Evolutionary conservation across 2,888 invertebrate genomes (phyloP).

Genomic region (Rhamphomyia laevipes): DNA sequence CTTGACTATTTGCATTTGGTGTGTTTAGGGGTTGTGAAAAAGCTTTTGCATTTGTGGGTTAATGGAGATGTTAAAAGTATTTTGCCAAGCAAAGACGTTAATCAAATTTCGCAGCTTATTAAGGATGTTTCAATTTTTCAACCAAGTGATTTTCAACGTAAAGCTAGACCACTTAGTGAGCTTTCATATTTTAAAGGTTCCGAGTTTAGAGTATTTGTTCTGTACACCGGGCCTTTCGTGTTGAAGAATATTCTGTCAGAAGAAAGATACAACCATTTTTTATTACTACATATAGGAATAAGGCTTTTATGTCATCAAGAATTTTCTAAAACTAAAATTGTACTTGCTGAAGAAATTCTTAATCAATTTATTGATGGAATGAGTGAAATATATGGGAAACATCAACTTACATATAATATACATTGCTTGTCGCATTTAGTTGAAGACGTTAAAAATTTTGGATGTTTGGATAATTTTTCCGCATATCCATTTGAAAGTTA

Average conservation of each 20-base stretch:
- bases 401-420: conserved; percentile 15
- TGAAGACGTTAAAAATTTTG: conserved; percentile 14
- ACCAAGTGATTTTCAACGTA: too few relatives aligned
- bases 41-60: too few relatives aligned
- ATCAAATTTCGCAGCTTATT: too few relatives aligned
- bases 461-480: conserved; percentile 17
- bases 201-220: conserved; percentile 6
- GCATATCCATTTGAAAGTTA: conserved; percentile 17
- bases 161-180: too few relatives aligned
- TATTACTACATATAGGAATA: conserved; percentile 15
- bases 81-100: too few relatives aligned
- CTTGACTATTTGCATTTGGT: too few relatives aligned
- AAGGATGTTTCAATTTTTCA: too few relatives aligned
- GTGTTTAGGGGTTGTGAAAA: too few relatives aligned
- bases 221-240: conserved; percentile 19
- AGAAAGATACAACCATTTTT: conserved; percentile 15
- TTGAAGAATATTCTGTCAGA: conserved; percentile 12
- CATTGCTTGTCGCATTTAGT: conserved; percentile 18
- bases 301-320: conserved; percentile 14
- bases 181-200: conserved; percentile 17
- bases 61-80: too few relatives aligned
- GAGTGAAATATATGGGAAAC: conserved; percentile 15
- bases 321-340: conserved; percentile 9
- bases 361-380: conserved; percentile 15
- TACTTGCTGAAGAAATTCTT: conserved; percentile 16